phyloP scores from a whole-genome alignment of 2,113 vertebrate genomes.

The Larimichthys polyactis region DNA sequence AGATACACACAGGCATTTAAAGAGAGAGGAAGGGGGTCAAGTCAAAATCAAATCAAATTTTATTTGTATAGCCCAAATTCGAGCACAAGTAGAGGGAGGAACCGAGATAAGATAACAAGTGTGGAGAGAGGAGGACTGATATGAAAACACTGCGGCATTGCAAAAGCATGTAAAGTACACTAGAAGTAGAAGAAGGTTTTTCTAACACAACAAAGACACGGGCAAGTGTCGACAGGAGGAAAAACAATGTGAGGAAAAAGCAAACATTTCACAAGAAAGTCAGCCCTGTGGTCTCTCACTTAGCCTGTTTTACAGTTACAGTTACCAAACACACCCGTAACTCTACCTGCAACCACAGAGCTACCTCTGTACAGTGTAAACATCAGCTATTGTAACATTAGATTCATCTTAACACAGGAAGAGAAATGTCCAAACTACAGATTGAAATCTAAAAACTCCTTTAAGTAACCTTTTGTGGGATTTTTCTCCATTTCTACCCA shows the following conservation, averaged over 20 bases:
- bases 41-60: too few relatives aligned
- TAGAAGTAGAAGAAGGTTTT: not conserved
- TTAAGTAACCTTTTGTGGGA: too few relatives aligned
- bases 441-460: too few relatives aligned
- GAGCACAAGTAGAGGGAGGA: conserved; percentile 18
- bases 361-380: too few relatives aligned
- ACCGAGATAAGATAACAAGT: conserved; percentile 23
- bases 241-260: conserved; percentile 26
- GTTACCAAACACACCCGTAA: not conserved
- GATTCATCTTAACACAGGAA: too few relatives aligned
- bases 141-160: not conserved
- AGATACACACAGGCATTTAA: not conserved
- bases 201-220: not conserved
- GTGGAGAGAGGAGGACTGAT: not conserved
- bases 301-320: not conserved
- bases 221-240: not conserved
- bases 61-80: too few relatives aligned
- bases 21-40: not conserved
- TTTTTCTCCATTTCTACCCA: too few relatives aligned
- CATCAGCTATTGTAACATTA: too few relatives aligned
- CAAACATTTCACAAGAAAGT: conserved; percentile 20
- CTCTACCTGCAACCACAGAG: too few relatives aligned
- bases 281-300: not conserved
- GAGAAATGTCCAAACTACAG: too few relatives aligned
- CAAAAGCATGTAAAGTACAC: not conserved